Percentiles rank a stretch among this genome's conserved stretches.
Conservation (phyloP, 2,797 vertebrate genomes). For the Pseudocheirus occidentalis region DNA sequence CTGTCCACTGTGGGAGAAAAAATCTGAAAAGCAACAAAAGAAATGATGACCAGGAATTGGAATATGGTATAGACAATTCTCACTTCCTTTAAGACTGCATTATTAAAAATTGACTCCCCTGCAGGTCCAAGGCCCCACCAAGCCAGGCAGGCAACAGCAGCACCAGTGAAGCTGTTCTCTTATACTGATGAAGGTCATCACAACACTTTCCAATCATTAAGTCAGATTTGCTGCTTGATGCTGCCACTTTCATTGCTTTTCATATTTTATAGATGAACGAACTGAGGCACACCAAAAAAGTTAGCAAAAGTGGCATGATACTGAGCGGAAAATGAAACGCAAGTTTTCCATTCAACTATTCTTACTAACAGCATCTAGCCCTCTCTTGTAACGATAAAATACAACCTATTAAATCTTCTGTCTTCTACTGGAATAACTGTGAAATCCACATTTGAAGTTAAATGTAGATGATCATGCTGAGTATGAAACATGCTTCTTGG, state of each 20-base stretch:
- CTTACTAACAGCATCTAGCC: neutral
- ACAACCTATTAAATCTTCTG: neutral
- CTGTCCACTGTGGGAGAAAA: neutral
- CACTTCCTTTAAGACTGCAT: neutral
- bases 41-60: neutral
- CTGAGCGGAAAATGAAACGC: neutral
- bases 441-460: neutral
- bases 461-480: neutral
- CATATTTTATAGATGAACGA: conserved; percentile 8
- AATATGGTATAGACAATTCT: neutral
- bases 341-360: neutral
- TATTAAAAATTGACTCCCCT: neutral
- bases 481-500: neutral
- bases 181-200: conserved; percentile 20
- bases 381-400: neutral
- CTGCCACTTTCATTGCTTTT: neutral
- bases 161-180: neutral
- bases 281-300: conserved; percentile 4
- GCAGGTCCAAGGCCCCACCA: accelerated
- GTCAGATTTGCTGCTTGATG: conserved; percentile 1
- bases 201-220: conserved; percentile 33
- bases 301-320: neutral
- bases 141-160: neutral
- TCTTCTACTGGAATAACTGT: neutral
- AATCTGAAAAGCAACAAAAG: neutral